These are phyloP conservation scores for Leptobrachium leishanense DNA, from an alignment of 2,113 vertebrate species.

Conservation along the genomic window DNA sequence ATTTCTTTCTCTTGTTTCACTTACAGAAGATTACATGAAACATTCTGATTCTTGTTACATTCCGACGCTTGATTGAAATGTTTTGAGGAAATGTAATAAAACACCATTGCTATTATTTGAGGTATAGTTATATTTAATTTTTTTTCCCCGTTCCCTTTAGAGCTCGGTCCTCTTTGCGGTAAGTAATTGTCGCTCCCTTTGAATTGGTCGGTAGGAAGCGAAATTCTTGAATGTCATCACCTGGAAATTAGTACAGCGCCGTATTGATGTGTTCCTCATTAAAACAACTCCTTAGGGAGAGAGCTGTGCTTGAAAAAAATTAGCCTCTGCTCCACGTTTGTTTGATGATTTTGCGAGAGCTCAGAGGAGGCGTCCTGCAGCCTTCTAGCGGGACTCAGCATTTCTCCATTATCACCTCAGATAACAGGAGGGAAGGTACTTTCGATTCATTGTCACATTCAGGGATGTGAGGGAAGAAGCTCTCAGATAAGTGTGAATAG, in stretches of 20 bases:
- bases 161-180: neutral
- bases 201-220: conserved; percentile 35
- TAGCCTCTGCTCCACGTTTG: conserved; percentile 51
- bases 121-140: conserved; percentile 13
- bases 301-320: conserved; percentile 48
- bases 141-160: conserved; percentile 25
- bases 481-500: conserved; percentile 56
- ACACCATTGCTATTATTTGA: conserved; percentile 39
- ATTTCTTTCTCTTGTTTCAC: too few relatives aligned
- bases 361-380: conserved; percentile 37
- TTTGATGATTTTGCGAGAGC: conserved; percentile 46
- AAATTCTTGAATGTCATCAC: conserved; percentile 37
- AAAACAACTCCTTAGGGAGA: conserved; percentile 42
- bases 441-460: conserved; percentile 59
- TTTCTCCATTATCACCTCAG: conserved; percentile 65
- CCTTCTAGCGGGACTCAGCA: conserved; percentile 45
- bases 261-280: conserved; percentile 52
- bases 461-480: conserved; percentile 56
- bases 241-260: conserved; percentile 52
- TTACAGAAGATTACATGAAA: too few relatives aligned
- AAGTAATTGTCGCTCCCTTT: conserved; percentile 28
- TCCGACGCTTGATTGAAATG: conserved; percentile 27
- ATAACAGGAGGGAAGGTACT: conserved; percentile 52
- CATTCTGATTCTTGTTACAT: conserved; percentile 13
- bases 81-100: conserved; percentile 51